Evolutionary conservation across 2,113 vertebrate genomes (phyloP).

Genomic region (Scophthalmus maximus): DNA sequence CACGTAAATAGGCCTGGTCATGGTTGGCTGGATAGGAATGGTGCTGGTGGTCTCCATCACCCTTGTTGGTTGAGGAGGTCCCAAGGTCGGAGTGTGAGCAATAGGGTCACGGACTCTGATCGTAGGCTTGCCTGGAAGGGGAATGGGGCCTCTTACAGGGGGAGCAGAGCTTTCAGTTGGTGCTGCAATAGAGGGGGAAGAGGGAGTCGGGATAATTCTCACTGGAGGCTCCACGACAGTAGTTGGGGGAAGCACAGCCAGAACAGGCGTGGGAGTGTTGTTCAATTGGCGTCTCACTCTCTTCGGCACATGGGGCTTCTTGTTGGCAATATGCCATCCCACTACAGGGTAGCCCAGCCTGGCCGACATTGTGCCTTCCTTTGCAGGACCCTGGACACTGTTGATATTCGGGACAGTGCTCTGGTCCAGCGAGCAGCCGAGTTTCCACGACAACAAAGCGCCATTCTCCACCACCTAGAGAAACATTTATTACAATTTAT

Average conservation of each 20-base stretch:
- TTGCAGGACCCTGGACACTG: conserved; percentile 92
- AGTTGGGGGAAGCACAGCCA: conserved; percentile 87
- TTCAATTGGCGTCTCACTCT: conserved; percentile 89
- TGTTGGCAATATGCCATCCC: conserved; percentile 99
- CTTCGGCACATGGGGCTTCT: conserved; percentile 93
- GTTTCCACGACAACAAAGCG: conserved; percentile 95
- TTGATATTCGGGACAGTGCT: conserved; percentile 92
- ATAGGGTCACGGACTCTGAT: conserved; percentile 89
- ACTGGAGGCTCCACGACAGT: conserved; percentile 88
- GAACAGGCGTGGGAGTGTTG: conserved; percentile 92
- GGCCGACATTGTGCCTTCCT: conserved; percentile 95
- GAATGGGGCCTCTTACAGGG: conserved; percentile 90
- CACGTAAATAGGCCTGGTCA: conserved; percentile 84
- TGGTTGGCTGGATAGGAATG: conserved; percentile 84
- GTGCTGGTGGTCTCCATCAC: conserved; percentile 87
- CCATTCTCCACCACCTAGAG: conserved; percentile 93
- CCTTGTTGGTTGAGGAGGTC: conserved; percentile 88
- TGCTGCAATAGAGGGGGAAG: conserved; percentile 90
- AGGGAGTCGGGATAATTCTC: conserved; percentile 92
- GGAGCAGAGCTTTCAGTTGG: conserved; percentile 90
- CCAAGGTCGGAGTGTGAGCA: conserved; percentile 90
- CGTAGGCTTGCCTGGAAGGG: conserved; percentile 91
- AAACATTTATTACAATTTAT: neutral
- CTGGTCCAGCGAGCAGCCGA: conserved; percentile 95
- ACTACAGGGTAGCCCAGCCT: conserved; percentile 95